Evolutionary conservation across 2,888 invertebrate species (phyloP).

Genomic region (Ennomos erosarius): DNA sequence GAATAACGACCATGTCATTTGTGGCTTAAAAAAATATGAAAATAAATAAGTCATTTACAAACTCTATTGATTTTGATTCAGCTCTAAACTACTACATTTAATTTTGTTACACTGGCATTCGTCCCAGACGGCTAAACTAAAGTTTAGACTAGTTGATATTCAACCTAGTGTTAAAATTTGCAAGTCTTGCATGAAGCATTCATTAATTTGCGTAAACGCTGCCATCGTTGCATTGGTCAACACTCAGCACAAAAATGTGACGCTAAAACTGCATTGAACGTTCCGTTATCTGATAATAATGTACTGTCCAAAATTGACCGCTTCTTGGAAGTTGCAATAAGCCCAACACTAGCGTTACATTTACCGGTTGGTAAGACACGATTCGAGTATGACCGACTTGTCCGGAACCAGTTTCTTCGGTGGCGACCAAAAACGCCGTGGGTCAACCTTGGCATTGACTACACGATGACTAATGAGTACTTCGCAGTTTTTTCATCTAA

Average conservation of each 20-base stretch:
- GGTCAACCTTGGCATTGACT: slow-evolving; percentile 78
- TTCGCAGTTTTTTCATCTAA: slow-evolving; percentile 45
- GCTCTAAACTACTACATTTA: too few species aligned
- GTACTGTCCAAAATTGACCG: slow-evolving; percentile 28
- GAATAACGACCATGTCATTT: too few species aligned
- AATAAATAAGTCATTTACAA: neutral
- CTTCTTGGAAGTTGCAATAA: slow-evolving; percentile 34
- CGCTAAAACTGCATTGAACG: slow-evolving; percentile 18
- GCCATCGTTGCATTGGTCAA: slow-evolving; percentile 2
- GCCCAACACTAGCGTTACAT: slow-evolving; percentile 38
- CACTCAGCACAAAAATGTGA: slow-evolving; percentile 4
- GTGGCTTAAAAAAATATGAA: neutral
- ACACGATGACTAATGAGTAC: slow-evolving; percentile 63
- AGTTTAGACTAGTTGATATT: slow-evolving; percentile 17
- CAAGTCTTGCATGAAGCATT: slow-evolving; percentile 4
- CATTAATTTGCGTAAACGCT: slow-evolving; percentile 12
- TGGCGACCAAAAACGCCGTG: slow-evolving; percentile 55
- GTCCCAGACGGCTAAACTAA: neutral
- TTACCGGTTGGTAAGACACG: slow-evolving; percentile 40
- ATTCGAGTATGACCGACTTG: slow-evolving; percentile 56
- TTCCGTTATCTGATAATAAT: slow-evolving; percentile 29
- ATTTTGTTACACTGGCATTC: slow-evolving; percentile 10
- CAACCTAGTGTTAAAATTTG: slow-evolving; percentile 13
- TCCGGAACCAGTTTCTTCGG: slow-evolving; percentile 64
- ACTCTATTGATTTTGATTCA: slow-evolving; percentile 10